Evolutionary conservation across 2,888 invertebrate genomes (phyloP), one percentile per base, ranked within the genome.

Genomic region (Herminia tarsipennalis): DNA sequence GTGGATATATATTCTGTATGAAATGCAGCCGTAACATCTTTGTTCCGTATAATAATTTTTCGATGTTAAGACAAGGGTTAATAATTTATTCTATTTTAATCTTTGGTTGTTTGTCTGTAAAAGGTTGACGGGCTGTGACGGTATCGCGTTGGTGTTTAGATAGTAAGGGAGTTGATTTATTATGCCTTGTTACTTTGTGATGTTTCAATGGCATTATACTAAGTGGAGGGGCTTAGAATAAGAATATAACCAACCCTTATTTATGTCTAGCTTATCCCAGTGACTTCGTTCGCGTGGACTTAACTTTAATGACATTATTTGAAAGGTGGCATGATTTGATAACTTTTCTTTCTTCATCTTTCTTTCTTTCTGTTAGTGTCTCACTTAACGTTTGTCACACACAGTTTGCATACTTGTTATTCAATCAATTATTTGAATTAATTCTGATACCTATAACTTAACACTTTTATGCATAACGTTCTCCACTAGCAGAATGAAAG

Each of bases 1-100:
- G 65, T 21, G 14, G 5, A 3, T 9, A 12, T 35, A 32, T 56
- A 70, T 72, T 70, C 60, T 57, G 69, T 73, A 80, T 85, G 81
- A 81, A 85, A 82, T 68, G 75, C 72, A 70, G 63, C 60, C 62
- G 81, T 76, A 78, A 85, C 80, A 75, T 84, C 81, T 86, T 76
- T 73, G 78, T 84, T 78, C 70, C 68, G 72, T 74, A 76, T 78
- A 83, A 85, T 84, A 81, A 84, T 86, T 84, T 82, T 75, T 70
- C 73, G 75, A 81, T 81, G 83, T 76, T 80, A 78, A 81, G 84
- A 83, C 84, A 86, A 81, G 85, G 81, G 83, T 84, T 81, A 80
- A 85, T 84, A 83, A 87, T 86, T 83, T 85, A 86, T 86, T 81
- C 76, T 73, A 73, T 76, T 84, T 71, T 76, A 70, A 70, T 66